These are phyloP conservation scores for Chrysemys picta DNA, from an alignment of 2,113 vertebrate species.

Conservation along the genomic window DNA sequence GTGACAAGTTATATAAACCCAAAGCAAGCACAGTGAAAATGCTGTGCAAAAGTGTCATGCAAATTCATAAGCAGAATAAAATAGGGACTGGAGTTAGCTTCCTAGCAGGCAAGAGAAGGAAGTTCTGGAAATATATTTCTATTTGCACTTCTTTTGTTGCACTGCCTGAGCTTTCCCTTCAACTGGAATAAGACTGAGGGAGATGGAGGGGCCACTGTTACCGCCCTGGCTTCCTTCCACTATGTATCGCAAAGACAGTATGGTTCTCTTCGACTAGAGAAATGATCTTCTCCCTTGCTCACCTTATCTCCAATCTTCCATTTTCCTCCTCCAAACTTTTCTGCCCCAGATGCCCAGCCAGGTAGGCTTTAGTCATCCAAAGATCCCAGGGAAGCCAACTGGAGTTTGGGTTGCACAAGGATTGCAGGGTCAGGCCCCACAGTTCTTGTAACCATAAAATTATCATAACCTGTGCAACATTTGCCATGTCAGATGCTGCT, in stretches of 20 bases:
- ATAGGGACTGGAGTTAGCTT: background rate
- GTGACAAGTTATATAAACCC: slow-evolving; percentile 65
- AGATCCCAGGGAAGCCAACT: background rate
- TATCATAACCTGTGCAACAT: background rate
- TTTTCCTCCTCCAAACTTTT: background rate
- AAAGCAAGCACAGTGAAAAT: slow-evolving; percentile 63
- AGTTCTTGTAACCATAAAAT: background rate
- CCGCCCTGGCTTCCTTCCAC: background rate
- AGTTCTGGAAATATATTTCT: slow-evolving; percentile 62
- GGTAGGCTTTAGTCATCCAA: background rate
- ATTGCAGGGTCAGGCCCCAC: background rate
- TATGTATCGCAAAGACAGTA: background rate
- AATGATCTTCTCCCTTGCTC: background rate
- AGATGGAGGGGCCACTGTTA: slow-evolving; percentile 27
- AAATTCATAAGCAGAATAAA: slow-evolving; percentile 59
- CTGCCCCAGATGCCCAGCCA: rapidly evolving
- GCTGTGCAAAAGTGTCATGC: slow-evolving; percentile 47
- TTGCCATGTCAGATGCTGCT: background rate
- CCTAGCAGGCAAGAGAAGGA: slow-evolving; percentile 66
- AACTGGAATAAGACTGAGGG: slow-evolving; percentile 54
- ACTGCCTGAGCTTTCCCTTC: slow-evolving; percentile 58
- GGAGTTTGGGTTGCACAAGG: rapidly evolving
- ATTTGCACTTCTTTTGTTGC: slow-evolving; percentile 65
- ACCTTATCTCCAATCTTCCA: background rate
- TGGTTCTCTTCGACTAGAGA: slow-evolving; percentile 6